Percentiles rank a stretch among this genome's conserved stretches.
phyloP scores from a whole-genome alignment of 2,113 vertebrate genomes.

The Raja brachyura region DNA sequence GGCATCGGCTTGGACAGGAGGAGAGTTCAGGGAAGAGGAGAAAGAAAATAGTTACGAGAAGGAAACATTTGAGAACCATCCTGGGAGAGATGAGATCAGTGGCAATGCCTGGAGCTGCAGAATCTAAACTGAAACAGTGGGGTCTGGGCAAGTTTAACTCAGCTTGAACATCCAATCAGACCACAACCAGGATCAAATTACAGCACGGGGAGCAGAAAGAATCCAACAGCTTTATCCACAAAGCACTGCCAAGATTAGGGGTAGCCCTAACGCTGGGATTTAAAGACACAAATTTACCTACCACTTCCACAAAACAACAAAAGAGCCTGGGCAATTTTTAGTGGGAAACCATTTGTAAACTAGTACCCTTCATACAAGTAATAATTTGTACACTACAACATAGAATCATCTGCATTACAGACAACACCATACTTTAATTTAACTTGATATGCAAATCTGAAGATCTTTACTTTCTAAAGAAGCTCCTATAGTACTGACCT shows the following conservation, averaged over 20 bases:
- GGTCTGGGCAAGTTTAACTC: conserved; percentile 34
- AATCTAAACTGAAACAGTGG: conserved; percentile 29
- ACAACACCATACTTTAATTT: not conserved
- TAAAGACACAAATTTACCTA: not conserved
- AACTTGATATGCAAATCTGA: not conserved
- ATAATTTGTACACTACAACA: not conserved
- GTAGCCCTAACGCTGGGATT: not conserved
- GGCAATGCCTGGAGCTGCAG: conserved; percentile 31
- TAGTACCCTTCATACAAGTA: not conserved
- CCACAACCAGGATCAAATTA: conserved; percentile 40
- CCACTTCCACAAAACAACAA: not conserved
- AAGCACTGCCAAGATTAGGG: not conserved
- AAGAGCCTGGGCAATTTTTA: not conserved
- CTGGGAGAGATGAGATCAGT: not conserved
- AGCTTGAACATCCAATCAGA: conserved; percentile 33
- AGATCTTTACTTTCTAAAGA: not conserved
- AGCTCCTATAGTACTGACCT: not conserved
- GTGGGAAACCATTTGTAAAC: not conserved
- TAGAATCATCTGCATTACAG: not conserved
- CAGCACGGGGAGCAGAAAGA: conserved; percentile 26
- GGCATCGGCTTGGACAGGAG: not conserved
- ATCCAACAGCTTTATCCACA: conserved; percentile 31
- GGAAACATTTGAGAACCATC: conserved; percentile 27
- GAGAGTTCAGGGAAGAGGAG: not conserved
- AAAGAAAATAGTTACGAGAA: conserved; percentile 28